Conservation (phyloP, 2,888 invertebrate species). For the Himalopsyche japonica region DNA sequence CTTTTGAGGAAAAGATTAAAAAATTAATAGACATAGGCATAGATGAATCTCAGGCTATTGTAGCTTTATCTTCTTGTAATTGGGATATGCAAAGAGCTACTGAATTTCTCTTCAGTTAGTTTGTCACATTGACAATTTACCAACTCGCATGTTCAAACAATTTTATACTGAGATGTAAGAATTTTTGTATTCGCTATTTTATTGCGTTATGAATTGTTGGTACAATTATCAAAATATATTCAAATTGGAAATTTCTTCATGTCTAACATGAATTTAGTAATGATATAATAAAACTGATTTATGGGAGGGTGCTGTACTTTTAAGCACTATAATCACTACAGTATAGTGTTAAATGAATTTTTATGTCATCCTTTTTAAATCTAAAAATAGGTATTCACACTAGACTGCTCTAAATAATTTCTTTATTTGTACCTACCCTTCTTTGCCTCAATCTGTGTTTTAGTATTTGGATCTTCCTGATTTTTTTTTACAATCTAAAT, state of each 20-base stretch:
- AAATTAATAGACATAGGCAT: constrained; percentile 94
- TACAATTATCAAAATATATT: neutral
- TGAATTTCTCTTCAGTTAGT: constrained; percentile 78
- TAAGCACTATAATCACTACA: neutral
- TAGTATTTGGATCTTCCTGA: no score
- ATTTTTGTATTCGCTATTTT: neutral
- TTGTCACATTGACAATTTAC: neutral
- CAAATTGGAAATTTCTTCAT: neutral
- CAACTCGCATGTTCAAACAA: neutral
- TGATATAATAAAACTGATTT: neutral
- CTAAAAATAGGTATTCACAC: neutral
- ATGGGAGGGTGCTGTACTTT: neutral
- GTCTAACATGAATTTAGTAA: neutral
- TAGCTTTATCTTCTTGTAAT: constrained; percentile 87
- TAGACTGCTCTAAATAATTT: no score
- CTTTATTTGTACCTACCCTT: no score
- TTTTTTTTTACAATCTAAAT: no score
- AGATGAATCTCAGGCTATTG: constrained; percentile 84
- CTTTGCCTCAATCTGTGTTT: no score
- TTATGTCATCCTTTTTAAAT: neutral
- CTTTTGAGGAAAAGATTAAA: constrained; percentile 86
- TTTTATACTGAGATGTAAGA: neutral
- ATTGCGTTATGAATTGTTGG: neutral
- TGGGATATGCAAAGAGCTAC: constrained; percentile 94
- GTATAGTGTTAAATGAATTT: no score